Percentiles rank a stretch among this genome's conserved stretches.
Evolutionary conservation across 2,797 vertebrate genomes (phyloP).

Genomic region (Cephalopachus bancanus): DNA sequence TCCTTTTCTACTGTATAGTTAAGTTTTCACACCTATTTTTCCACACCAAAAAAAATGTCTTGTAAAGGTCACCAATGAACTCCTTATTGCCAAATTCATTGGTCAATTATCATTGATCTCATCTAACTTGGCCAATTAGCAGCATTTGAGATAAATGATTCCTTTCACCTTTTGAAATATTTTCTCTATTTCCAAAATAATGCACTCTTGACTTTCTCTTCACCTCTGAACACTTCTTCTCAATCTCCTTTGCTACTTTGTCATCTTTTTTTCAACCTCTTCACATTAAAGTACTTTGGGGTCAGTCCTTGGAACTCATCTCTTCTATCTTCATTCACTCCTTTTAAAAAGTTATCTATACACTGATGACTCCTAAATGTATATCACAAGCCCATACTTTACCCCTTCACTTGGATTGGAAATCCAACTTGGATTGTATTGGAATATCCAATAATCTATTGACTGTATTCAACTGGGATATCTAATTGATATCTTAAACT

Average conservation of each 20-base stretch:
- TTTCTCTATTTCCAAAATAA: neutral
- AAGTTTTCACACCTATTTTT: neutral
- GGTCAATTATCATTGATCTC: neutral
- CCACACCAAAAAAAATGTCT: neutral
- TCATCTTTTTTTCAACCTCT: neutral
- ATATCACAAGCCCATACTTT: neutral
- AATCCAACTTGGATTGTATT: no score
- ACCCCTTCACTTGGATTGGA: neutral
- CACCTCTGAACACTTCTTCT: neutral
- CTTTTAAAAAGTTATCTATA: neutral
- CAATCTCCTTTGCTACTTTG: neutral
- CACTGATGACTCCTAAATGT: neutral
- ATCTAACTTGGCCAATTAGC: neutral
- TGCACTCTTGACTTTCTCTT: neutral
- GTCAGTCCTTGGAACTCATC: neutral
- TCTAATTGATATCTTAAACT: neutral
- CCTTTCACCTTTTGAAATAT: neutral
- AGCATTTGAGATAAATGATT: neutral
- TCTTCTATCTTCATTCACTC: neutral
- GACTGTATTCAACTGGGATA: neutral
- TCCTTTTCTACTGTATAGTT: neutral
- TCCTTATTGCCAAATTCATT: neutral
- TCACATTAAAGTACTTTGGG: neutral
- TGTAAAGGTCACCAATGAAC: neutral
- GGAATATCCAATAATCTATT: neutral